These are phyloP conservation scores for Ricordea florida DNA, from an alignment of 92 coral and sea anemone genomes.

Conservation along the genomic window DNA sequence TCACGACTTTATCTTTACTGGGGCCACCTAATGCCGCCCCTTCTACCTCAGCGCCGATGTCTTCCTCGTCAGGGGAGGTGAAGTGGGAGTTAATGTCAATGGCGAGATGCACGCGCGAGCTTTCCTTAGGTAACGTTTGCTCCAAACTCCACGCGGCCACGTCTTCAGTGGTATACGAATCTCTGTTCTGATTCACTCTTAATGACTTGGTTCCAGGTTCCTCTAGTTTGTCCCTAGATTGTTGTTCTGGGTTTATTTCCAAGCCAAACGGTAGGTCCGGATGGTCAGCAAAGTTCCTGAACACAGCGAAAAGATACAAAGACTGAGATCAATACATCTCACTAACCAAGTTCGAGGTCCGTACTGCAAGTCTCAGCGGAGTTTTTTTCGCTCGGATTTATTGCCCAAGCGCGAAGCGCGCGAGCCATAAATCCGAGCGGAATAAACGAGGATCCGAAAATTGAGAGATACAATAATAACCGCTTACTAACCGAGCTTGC, in stretches of 20 bases:
- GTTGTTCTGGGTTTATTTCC: slow-evolving; percentile 11
- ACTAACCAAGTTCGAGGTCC: too few relatives aligned
- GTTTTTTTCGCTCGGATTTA: too few relatives aligned
- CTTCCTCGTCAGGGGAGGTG: slow-evolving; percentile 76
- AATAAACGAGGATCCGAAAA: too few relatives aligned
- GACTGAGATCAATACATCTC: too few relatives aligned
- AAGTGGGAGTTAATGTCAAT: slow-evolving; percentile 80
- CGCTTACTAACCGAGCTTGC: too few relatives aligned
- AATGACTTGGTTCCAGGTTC: not conserved
- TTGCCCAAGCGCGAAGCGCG: too few relatives aligned
- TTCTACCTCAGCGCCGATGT: not conserved
- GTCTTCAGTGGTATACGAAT: not conserved
- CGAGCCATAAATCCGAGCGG: too few relatives aligned
- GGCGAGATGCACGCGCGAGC: slow-evolving; percentile 64
- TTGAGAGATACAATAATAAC: too few relatives aligned
- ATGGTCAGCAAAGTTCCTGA: not conserved
- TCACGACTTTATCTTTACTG: not conserved
- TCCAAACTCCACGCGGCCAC: not conserved
- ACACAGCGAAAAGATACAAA: not conserved
- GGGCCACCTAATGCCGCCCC: not conserved
- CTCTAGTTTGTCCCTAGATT: slow-evolving; percentile 15
- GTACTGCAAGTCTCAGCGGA: too few relatives aligned
- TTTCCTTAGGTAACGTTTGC: slow-evolving; percentile 30
- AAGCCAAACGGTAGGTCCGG: slow-evolving; percentile 20
- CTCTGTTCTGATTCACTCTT: not conserved